Conservation (phyloP, 2,888 invertebrate species). For the Caenorhabditis becei region DNA sequence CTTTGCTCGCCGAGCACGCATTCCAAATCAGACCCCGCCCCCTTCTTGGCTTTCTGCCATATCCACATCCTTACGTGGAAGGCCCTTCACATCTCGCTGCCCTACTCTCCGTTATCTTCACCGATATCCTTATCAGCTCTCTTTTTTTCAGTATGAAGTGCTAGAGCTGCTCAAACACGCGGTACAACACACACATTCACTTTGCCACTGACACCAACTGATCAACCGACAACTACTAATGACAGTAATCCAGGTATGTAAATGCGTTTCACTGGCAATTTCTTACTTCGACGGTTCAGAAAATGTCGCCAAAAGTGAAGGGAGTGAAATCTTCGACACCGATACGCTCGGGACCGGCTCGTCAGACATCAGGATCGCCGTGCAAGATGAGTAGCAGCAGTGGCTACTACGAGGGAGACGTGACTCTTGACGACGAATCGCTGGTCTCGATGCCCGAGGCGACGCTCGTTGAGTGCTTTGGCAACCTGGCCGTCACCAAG, state of each 20-base stretch:
- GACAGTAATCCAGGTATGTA: constrained; percentile 33
- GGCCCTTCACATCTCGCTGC: not conserved
- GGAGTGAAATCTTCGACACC: constrained; percentile 28
- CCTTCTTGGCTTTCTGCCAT: not conserved
- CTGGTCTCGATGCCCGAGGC: constrained; percentile 58
- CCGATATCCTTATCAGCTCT: not conserved
- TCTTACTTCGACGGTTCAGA: constrained; percentile 4
- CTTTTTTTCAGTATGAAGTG: constrained; percentile 46
- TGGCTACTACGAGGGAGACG: constrained; percentile 51
- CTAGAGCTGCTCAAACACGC: constrained; percentile 47
- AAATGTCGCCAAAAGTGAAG: constrained; percentile 43
- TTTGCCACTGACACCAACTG: constrained; percentile 12
- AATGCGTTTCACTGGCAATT: not conserved
- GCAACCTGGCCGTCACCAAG: constrained; percentile 56
- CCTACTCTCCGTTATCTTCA: not conserved
- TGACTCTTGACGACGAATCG: constrained; percentile 31
- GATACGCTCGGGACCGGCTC: not conserved
- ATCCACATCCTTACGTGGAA: not conserved
- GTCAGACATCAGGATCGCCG: constrained; percentile 30
- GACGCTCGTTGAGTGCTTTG: constrained; percentile 59
- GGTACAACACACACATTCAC: constrained; percentile 53
- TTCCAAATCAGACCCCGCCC: constrained; percentile 4
- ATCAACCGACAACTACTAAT: constrained; percentile 38
- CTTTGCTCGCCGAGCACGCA: constrained; percentile 10
- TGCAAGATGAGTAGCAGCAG: constrained; percentile 53